These are phyloP conservation scores for Linnaemya tessellans DNA, from an alignment of 2,888 invertebrate species.

Conservation along the genomic window DNA sequence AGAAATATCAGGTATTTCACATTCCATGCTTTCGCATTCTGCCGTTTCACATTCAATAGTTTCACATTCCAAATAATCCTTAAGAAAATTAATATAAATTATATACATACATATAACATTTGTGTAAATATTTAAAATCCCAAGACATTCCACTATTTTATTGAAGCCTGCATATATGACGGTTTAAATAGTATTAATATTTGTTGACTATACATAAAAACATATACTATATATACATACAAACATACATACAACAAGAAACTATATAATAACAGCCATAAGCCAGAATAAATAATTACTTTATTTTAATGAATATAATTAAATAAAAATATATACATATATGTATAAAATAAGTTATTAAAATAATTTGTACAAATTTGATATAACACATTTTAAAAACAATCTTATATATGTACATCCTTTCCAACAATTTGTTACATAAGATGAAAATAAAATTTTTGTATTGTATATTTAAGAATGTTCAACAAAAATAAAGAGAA, in stretches of 20 bases:
- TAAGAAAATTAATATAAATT: slow-evolving; percentile 73
- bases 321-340: slow-evolving; percentile 26
- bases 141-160: slow-evolving; percentile 66
- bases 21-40: slow-evolving; percentile 82
- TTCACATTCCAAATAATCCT: slow-evolving; percentile 76
- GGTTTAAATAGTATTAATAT: slow-evolving; percentile 54
- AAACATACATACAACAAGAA: slow-evolving; percentile 13
- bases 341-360: slow-evolving; percentile 29
- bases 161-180: slow-evolving; percentile 65
- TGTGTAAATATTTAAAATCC: slow-evolving; percentile 48
- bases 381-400: slow-evolving; percentile 56
- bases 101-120: slow-evolving; percentile 6
- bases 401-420: neutral
- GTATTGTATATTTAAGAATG: slow-evolving; percentile 58
- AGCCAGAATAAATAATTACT: slow-evolving; percentile 71
- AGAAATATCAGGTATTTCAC: slow-evolving; percentile 83
- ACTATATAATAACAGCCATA: slow-evolving; percentile 25
- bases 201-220: slow-evolving; percentile 30
- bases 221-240: neutral
- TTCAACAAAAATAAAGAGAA: slow-evolving; percentile 7
- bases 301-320: slow-evolving; percentile 60
- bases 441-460: slow-evolving; percentile 43
- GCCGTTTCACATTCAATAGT: slow-evolving; percentile 81
- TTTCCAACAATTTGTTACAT: neutral
- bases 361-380: slow-evolving; percentile 67